phyloP scores from a whole-genome alignment of 1,140 invertebrate species.

The Hormaphis cornu region DNA sequence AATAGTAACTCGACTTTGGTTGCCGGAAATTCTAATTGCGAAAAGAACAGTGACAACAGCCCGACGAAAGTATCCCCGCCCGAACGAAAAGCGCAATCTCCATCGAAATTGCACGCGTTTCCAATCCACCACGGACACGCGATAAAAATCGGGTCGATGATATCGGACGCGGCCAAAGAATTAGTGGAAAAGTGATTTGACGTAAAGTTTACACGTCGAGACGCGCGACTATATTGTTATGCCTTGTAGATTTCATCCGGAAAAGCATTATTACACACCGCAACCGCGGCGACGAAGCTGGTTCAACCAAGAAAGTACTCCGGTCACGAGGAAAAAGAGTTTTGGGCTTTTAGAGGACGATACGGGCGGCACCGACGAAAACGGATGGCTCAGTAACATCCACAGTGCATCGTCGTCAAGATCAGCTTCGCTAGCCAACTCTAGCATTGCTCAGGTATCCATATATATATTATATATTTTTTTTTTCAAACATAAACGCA shows the following conservation, averaged over 20 bases:
- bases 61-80: background rate
- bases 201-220: background rate
- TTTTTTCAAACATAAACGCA: no score
- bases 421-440: constrained; percentile 18
- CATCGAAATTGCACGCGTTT: constrained; percentile 13
- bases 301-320: constrained; percentile 16
- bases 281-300: constrained; percentile 19
- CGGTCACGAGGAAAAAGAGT: constrained; percentile 17
- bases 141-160: constrained; percentile 13
- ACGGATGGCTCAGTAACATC: constrained; percentile 10
- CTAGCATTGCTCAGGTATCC: constrained; percentile 20
- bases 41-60: background rate
- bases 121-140: constrained; percentile 22
- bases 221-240: background rate
- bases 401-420: constrained; percentile 24
- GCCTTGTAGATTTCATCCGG: constrained; percentile 9
- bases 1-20: constrained; percentile 23
- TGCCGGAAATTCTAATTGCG: constrained; percentile 8
- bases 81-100: constrained; percentile 23
- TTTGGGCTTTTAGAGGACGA: constrained; percentile 6
- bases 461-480: no score
- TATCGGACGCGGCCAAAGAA: constrained; percentile 22
- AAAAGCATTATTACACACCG: constrained; percentile 15
- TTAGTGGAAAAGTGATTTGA: constrained; percentile 24
- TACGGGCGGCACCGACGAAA: constrained; percentile 3